Conservation (phyloP, 1,140 invertebrate species). For the Steinernema khuongi region DNA sequence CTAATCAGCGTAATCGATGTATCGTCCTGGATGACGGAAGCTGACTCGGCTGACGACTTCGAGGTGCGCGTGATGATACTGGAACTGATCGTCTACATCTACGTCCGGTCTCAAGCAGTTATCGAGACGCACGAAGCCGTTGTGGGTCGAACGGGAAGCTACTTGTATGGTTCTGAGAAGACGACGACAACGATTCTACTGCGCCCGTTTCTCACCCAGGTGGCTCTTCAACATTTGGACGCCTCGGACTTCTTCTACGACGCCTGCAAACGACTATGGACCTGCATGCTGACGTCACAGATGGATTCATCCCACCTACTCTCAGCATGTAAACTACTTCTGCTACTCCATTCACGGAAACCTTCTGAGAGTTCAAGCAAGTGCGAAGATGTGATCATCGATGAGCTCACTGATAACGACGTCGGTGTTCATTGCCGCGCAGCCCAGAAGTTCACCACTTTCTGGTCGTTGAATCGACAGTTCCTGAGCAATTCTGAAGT, state of each 20-base stretch:
- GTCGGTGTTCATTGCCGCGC: slow-evolving; percentile 29
- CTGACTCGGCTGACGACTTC: slow-evolving; percentile 30
- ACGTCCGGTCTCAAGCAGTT: slow-evolving; percentile 44
- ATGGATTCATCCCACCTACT: not conserved
- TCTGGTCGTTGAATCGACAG: slow-evolving; percentile 46
- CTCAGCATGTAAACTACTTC: slow-evolving; percentile 26
- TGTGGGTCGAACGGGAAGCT: slow-evolving; percentile 25
- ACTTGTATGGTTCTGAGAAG: not conserved
- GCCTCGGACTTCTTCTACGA: slow-evolving; percentile 38
- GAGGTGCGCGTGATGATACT: slow-evolving; percentile 41
- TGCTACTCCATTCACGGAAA: slow-evolving; percentile 48
- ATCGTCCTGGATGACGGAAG: not conserved
- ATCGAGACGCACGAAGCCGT: slow-evolving; percentile 53
- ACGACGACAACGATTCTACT: slow-evolving; percentile 50
- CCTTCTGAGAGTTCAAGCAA: slow-evolving; percentile 48
- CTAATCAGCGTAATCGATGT: slow-evolving; percentile 10
- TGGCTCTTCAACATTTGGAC: slow-evolving; percentile 39
- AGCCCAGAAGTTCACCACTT: slow-evolving; percentile 46
- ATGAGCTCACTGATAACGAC: slow-evolving; percentile 41
- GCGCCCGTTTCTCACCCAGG: slow-evolving; percentile 43
- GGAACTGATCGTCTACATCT: slow-evolving; percentile 49
- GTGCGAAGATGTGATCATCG: slow-evolving; percentile 53
- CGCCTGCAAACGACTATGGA: slow-evolving; percentile 39
- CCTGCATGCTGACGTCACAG: slow-evolving; percentile 22
- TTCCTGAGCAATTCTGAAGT: slow-evolving; percentile 27